A percentile compares a stretch with the other conserved stretches of the same genome.
phyloP scores from a whole-genome alignment of 2,888 invertebrate genomes.

The Xestia xanthographa region DNA sequence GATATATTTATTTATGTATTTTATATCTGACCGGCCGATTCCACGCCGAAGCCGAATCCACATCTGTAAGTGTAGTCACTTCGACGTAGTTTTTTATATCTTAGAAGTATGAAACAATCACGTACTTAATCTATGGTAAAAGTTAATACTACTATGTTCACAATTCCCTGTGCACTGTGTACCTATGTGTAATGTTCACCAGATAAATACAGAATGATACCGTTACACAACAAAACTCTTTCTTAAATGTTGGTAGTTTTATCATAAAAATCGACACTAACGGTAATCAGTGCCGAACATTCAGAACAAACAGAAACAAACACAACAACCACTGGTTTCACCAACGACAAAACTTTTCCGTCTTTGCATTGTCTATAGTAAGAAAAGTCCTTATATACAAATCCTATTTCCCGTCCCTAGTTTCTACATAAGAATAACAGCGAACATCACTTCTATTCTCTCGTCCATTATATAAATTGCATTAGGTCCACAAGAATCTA shows the following conservation, averaged over 20 bases:
- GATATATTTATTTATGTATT: no score
- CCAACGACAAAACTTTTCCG: constrained; percentile 8
- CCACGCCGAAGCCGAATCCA: background rate
- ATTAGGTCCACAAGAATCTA: constrained; percentile 59
- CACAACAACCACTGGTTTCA: background rate
- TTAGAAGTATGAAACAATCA: background rate
- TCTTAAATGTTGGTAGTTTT: no score
- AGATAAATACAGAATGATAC: no score
- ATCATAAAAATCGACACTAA: background rate
- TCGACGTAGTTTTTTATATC: background rate
- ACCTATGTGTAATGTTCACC: no score
- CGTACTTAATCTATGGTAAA: background rate
- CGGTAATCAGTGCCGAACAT: background rate
- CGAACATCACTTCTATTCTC: constrained; percentile 41
- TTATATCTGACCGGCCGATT: no score
- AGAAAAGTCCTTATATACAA: background rate
- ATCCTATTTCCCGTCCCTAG: background rate
- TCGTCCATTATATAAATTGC: constrained; percentile 61
- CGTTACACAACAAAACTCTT: no score
- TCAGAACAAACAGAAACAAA: constrained; percentile 6
- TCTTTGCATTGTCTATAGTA: background rate
- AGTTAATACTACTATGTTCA: background rate
- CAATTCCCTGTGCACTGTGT: no score
- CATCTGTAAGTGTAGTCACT: background rate
- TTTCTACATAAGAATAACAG: constrained; percentile 12